Evolutionary conservation across 2,797 vertebrate species (phyloP), one percentile per base, ranked within the genome.

Genomic region (Typhlichthys eigenmanni): DNA sequence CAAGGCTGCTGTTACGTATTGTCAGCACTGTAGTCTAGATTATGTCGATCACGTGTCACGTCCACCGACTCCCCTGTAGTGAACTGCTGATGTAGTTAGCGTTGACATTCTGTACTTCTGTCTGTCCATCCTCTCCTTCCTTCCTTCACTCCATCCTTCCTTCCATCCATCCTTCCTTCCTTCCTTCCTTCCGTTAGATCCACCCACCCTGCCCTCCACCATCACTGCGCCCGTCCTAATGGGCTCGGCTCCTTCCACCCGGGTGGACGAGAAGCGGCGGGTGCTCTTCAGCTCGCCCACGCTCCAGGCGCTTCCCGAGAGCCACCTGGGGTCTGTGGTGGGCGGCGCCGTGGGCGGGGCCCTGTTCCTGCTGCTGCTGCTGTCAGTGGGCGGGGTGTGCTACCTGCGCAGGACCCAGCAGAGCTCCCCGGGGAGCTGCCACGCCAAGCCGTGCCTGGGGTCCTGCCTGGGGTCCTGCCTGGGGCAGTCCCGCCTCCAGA

Each of bases 91-190:
- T 93, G 88, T 94, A 95, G 95, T 90, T 93, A 87, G 90, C 95
- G 95, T 93, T 98, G 94, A 98, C 94, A 92, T 94, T 95, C 91
- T 96, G 85, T 97, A 92, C 94, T 92, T 96, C 92, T 95, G 92
- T 97, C 94, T 96, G 92, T 96, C 88, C 94, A 93, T 94, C 88
- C 93, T 91, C 94, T 74, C 68, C 64, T 51, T 4, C 52, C 53
- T 17, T 17, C 51, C 9, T n/a, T n/a, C 55, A 5, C 11, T 49
- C 47, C 14, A 6, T 14, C 47, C 7, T 48, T 38, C 51, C 52
- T 48, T 62, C 58, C 71, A 70, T 72, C 48, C 58, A 58, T 88
- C 92, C 85, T 88, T 86, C 91, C 92, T 91, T 87, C n/a, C 91
- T 91, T 91, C 92, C 90, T 90, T 92, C 90, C 94, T 92, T 94